A percentile compares a stretch with the other conserved stretches of the same genome.
These are phyloP conservation scores for Stegana nigrithorax DNA, from an alignment of 2,888 invertebrate genomes.

Conservation along the genomic window DNA sequence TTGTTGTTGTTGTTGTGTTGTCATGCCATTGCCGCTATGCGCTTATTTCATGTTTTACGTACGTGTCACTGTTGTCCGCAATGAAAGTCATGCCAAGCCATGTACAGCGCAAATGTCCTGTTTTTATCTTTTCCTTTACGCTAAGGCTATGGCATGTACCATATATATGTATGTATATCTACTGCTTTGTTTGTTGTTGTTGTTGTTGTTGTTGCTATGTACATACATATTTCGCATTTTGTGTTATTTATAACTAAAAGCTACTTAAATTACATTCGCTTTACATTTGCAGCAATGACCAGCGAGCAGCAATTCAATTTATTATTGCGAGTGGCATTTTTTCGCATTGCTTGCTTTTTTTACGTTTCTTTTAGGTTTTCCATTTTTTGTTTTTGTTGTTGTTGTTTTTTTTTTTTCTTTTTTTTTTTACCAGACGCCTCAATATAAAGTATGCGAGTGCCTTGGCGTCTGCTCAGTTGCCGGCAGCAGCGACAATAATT, in stretches of 20 bases:
- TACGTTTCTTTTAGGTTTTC: constrained; percentile 17
- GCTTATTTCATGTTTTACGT: constrained; percentile 45
- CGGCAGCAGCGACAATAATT: not conserved
- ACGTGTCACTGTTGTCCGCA: constrained; percentile 17
- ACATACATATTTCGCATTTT: not conserved
- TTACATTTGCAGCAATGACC: constrained; percentile 41
- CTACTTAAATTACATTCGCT: constrained; percentile 15
- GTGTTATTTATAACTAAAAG: not conserved
- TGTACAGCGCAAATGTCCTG: too few species aligned
- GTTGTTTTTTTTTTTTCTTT: too few species aligned
- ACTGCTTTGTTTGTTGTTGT: too few species aligned
- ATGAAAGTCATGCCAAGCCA: constrained; percentile 11
- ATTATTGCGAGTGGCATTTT: constrained; percentile 52
- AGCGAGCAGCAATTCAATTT: constrained; percentile 52
- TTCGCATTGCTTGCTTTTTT: constrained; percentile 24
- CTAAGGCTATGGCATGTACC: too few species aligned
- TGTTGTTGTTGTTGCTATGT: too few species aligned
- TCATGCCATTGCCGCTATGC: constrained; percentile 20
- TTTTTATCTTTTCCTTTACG: too few species aligned
- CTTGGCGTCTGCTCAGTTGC: not conserved
- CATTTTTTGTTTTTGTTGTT: constrained; percentile 12
- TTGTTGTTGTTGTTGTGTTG: constrained; percentile 1
- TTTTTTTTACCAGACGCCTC: too few species aligned
- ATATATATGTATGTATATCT: too few species aligned
- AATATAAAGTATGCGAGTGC: too few species aligned